Percentiles rank a stretch among this genome's conserved stretches.
Evolutionary conservation across 2,113 vertebrate species (phyloP).

Genomic region (Barnardius zonarius): DNA sequence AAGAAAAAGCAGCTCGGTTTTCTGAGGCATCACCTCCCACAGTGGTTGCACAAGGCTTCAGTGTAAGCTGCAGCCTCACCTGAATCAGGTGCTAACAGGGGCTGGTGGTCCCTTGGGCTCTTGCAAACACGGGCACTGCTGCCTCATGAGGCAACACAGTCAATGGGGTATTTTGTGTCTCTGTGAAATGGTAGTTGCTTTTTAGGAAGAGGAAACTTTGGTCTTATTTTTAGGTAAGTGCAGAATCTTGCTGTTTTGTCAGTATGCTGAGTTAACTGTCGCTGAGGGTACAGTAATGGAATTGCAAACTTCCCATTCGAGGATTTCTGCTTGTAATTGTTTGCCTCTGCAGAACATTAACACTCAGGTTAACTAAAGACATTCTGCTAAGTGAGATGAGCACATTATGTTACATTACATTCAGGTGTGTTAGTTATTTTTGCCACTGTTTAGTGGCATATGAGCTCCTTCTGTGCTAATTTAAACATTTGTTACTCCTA

Average conservation of each 20-base stretch:
- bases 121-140: not conserved
- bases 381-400: not conserved
- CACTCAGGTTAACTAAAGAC: not conserved
- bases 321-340: not conserved
- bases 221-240: not conserved
- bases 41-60: not conserved
- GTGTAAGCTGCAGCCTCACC: not conserved
- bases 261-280: not conserved
- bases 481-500: not conserved
- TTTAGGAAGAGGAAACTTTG: not conserved
- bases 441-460: not conserved
- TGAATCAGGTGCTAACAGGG: not conserved
- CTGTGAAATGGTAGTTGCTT: not conserved
- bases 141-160: not conserved
- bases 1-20: not conserved
- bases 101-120: fast-evolving
- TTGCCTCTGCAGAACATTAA: not conserved
- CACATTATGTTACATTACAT: not conserved
- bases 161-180: fast-evolving
- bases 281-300: not conserved
- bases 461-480: not conserved
- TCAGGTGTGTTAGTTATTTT: not conserved
- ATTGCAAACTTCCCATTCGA: not conserved
- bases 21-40: not conserved
- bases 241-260: not conserved